These are phyloP conservation scores for Sipha flava DNA, from an alignment of 1,140 invertebrate genomes.

Conservation along the genomic window DNA sequence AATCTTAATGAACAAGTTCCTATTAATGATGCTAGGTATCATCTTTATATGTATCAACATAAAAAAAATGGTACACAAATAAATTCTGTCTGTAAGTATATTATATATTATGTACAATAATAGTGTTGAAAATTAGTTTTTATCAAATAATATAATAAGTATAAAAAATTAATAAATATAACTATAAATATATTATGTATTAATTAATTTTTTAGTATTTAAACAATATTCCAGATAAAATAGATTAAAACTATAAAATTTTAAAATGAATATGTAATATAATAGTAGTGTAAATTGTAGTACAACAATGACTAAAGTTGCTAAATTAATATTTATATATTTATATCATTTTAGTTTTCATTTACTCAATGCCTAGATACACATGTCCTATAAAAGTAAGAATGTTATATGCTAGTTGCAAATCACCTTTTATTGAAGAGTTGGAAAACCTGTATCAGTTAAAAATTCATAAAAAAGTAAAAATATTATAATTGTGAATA, in stretches of 20 bases:
- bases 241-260: no score
- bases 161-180: background rate
- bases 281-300: no score
- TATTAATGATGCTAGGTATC: slow-evolving; percentile 76
- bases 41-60: slow-evolving; percentile 84
- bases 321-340: slow-evolving; percentile 19
- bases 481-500: background rate
- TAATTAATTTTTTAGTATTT: no score
- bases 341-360: slow-evolving; percentile 68
- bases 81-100: slow-evolving; percentile 63
- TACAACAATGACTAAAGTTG: no score
- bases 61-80: slow-evolving; percentile 83
- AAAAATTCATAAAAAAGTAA: slow-evolving; percentile 77
- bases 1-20: slow-evolving; percentile 70
- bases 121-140: no score
- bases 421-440: slow-evolving; percentile 72
- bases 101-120: no score
- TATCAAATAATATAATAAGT: no score
- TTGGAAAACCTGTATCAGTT: slow-evolving; percentile 58
- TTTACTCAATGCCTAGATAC: slow-evolving; percentile 96
- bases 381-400: slow-evolving; percentile 88
- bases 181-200: background rate
- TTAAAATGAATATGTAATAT: no score
- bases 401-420: slow-evolving; percentile 97
- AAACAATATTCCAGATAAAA: no score